Base-by-base conservation (phyloP, 1,140 invertebrate genomes). In the Saccostrea cuccullata region DNA sequence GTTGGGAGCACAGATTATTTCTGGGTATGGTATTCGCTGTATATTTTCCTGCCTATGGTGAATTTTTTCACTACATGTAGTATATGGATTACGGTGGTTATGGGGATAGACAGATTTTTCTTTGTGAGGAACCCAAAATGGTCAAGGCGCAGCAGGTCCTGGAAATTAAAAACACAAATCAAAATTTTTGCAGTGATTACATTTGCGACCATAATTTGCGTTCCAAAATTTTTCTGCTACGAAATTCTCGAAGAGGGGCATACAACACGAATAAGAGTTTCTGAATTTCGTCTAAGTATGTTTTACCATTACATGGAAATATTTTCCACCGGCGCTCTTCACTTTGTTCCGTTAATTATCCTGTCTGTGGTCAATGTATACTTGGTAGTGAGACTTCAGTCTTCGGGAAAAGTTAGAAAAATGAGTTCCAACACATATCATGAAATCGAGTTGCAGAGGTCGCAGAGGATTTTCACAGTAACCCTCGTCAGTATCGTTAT, bases 41-140 rank as follows among this genome's bases (percentile, higher is more conserved):
- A 88, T 47, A 56, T 92, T 40, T 91, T 90, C 55, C 86, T 91
- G 8, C 92, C 92, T 5, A 20, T 91, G 11, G 90, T 89, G 30
- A 92, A 92, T 84, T 87, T 92, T 9, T 92, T 92, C 58, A 86
- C 87, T 5, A 87, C 86, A 12, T 85, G 90, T 6, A 91, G 91
- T 67, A 86, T 92, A 9, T 89, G 90, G 89, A 89, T 92, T 20
- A 93, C 92, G 20, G 89, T 92, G 17, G 86, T 90, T 12, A 83
- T 93, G 36, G 92, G 92, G 13, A 89, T 93, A 23, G 92, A 93
- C 36, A 85, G 92, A 36, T 91, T 88, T 60, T 82, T 90, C 15
- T 90, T 83, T 85, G 91, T 92, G 36, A 89, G 86, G 86, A 89
- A 60, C 70, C 90, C 90, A 23, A 83, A 90, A 0, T 88, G 77